phyloP scores from a whole-genome alignment of 2,888 invertebrate species.

The Lochmaea capreae region DNA sequence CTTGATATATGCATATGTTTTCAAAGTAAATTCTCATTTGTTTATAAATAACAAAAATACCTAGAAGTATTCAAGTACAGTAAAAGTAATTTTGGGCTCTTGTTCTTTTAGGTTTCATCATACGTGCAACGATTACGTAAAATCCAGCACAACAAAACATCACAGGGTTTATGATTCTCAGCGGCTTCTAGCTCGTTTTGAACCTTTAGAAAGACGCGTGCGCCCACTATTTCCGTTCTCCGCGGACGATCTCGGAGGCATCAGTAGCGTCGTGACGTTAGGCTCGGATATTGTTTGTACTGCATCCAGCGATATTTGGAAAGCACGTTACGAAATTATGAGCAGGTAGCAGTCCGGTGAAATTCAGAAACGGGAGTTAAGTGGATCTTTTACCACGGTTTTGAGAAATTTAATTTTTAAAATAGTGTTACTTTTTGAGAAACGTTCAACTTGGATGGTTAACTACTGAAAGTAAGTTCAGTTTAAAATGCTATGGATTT shows the following conservation, averaged over 20 bases:
- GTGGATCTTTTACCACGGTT: neutral
- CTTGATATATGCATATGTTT: too few species aligned
- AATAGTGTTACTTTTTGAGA: neutral
- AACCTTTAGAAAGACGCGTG: slow-evolving; percentile 15
- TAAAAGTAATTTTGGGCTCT: neutral
- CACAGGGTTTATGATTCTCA: neutral
- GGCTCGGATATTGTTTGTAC: slow-evolving; percentile 17
- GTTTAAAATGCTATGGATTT: neutral
- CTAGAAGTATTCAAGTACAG: neutral
- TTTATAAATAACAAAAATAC: too few species aligned
- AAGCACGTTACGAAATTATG: slow-evolving; percentile 16
- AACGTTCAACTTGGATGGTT: neutral
- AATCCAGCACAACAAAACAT: slow-evolving; percentile 1
- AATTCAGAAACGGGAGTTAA: neutral
- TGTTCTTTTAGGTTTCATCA: neutral
- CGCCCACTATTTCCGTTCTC: slow-evolving; percentile 27
- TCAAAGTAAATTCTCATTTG: too few species aligned
- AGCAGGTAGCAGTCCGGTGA: slow-evolving; percentile 6
- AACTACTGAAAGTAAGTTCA: neutral
- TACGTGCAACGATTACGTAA: neutral
- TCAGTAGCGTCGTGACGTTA: slow-evolving; percentile 40
- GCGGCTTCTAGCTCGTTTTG: neutral
- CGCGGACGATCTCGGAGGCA: slow-evolving; percentile 16
- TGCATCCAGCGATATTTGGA: neutral
- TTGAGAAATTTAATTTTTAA: neutral